Evolutionary conservation across 2,888 invertebrate species (phyloP).

Genomic region (Didymodactylos carnosus): DNA sequence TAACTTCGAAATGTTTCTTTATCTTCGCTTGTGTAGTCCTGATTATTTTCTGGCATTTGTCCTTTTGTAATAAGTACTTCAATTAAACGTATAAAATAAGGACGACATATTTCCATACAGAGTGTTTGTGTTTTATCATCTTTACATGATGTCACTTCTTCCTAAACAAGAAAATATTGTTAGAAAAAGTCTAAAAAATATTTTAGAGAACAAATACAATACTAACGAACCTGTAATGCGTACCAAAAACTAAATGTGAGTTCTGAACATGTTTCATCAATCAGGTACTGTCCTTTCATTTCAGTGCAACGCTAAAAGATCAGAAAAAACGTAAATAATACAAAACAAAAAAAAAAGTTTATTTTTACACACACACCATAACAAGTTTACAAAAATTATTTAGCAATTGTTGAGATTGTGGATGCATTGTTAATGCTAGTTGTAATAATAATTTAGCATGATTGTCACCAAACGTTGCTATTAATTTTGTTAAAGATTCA

Average conservation of each 20-base stretch:
- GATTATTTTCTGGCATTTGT: conserved; percentile 48
- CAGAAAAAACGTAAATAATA: conserved; percentile 1
- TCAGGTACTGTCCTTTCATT: conserved; percentile 60
- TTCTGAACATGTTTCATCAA: conserved; percentile 65
- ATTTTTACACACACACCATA: conserved; percentile 33
- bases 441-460: conserved; percentile 45
- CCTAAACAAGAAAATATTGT: conserved; percentile 16
- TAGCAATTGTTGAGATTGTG: conserved; percentile 39
- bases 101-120: conserved; percentile 45
- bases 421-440: conserved; percentile 37
- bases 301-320: conserved; percentile 48
- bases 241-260: conserved; percentile 78
- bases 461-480: conserved; percentile 47
- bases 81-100: conserved; percentile 57
- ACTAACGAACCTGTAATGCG: conserved; percentile 50
- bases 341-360: neutral
- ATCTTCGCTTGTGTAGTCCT: conserved; percentile 45
- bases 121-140: conserved; percentile 36
- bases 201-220: neutral
- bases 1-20: conserved; percentile 66
- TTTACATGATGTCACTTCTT: conserved; percentile 47
- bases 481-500: conserved; percentile 29
- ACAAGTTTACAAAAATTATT: conserved; percentile 49
- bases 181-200: neutral
- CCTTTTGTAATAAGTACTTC: conserved; percentile 58